Conservation (phyloP, 2,113 vertebrate species). For the Spizaetus ornatus region DNA sequence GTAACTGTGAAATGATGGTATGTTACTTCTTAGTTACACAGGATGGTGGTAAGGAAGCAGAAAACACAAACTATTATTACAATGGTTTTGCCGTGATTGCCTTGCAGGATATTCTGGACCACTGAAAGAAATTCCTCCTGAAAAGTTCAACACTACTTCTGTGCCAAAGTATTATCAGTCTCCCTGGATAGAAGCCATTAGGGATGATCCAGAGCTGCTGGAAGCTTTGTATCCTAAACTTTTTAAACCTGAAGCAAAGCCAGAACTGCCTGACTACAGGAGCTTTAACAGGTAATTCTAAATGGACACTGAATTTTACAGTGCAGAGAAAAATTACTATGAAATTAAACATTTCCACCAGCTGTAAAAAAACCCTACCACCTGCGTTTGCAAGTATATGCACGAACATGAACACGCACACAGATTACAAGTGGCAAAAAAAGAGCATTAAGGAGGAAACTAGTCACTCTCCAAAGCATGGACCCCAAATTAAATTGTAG, state of each 20-base stretch:
- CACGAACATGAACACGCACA: background rate
- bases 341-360: background rate
- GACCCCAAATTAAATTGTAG: background rate
- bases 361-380: background rate
- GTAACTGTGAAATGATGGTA: background rate
- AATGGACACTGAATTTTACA: background rate
- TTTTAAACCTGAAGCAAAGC: constrained; percentile 77
- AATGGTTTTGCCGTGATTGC: background rate
- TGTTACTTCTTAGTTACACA: background rate
- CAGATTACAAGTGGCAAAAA: background rate
- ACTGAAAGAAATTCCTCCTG: constrained; percentile 89
- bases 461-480: background rate
- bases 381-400: background rate
- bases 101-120: constrained; percentile 87
- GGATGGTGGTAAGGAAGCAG: background rate
- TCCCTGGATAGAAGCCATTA: constrained; percentile 91
- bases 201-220: constrained; percentile 80
- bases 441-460: background rate
- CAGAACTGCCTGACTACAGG: constrained; percentile 83
- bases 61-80: background rate
- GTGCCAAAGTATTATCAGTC: constrained; percentile 93
- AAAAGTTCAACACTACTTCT: constrained; percentile 91
- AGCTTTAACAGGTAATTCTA: constrained; percentile 93
- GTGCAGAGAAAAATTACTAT: background rate
- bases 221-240: constrained; percentile 77